These are phyloP conservation scores for Phalacrocorax carbo DNA, from an alignment of 2,113 vertebrate species.

Conservation along the genomic window DNA sequence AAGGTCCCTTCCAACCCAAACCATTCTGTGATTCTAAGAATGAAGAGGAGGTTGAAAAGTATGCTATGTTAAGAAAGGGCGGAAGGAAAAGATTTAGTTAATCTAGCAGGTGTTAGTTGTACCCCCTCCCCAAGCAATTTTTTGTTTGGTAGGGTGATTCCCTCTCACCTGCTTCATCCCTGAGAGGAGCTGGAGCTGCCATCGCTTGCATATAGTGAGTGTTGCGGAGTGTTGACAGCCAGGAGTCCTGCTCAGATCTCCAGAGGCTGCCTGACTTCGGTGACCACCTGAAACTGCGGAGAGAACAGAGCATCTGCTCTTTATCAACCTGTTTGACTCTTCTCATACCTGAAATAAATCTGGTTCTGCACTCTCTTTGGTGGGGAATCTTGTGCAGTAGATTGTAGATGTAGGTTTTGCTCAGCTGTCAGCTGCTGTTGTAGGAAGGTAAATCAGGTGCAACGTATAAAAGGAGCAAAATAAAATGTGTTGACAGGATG, in stretches of 20 bases:
- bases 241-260: neutral
- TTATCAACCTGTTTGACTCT: neutral
- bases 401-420: neutral
- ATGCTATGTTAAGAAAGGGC: neutral
- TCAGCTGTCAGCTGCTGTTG: neutral
- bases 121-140: neutral
- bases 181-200: neutral
- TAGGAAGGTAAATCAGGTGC: neutral
- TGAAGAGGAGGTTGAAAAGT: neutral
- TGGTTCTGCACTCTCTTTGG: neutral
- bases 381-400: neutral
- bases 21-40: neutral
- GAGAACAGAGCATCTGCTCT: neutral
- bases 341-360: neutral
- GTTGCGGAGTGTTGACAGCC: neutral
- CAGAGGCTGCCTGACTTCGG: neutral
- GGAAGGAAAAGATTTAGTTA: neutral
- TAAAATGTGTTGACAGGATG: neutral
- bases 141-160: neutral
- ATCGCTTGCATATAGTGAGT: fast-evolving
- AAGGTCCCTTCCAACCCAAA: too few relatives aligned
- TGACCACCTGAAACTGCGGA: neutral
- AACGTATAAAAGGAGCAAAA: neutral
- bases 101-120: neutral
- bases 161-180: neutral